Percentiles rank a stretch among this genome's conserved stretches.
Evolutionary conservation across 2,113 vertebrate species (phyloP).

Genomic region (Platichthys flesus): DNA sequence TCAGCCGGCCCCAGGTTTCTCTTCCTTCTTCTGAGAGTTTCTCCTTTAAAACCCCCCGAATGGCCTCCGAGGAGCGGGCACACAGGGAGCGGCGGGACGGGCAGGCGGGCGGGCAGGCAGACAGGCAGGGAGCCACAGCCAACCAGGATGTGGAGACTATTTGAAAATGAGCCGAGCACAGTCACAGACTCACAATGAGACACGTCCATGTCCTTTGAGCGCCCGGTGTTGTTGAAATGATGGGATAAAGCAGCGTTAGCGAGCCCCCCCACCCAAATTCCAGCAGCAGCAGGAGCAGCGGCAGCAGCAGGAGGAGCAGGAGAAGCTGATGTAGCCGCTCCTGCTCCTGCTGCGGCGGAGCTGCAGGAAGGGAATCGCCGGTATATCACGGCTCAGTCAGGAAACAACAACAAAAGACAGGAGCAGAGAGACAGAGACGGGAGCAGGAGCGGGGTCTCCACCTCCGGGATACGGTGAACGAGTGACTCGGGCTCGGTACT

Average conservation of each 20-base stretch:
- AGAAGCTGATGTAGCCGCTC: not conserved
- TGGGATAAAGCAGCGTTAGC: not conserved
- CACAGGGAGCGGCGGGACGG: conserved; percentile 40
- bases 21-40: conserved; percentile 28
- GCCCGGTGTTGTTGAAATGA: not conserved
- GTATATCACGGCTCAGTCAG: conserved; percentile 64
- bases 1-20: not conserved
- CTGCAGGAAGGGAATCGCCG: conserved; percentile 56
- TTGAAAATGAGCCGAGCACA: conserved; percentile 48
- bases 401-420: conserved; percentile 76
- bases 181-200: not conserved
- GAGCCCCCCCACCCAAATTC: not conserved
- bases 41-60: not conserved
- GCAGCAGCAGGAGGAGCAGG: too few relatives aligned
- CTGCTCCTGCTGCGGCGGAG: conserved; percentile 13
- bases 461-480: conserved; percentile 15
- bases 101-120: not conserved
- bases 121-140: conserved; percentile 26
- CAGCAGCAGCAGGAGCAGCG: too few relatives aligned
- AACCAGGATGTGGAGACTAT: conserved; percentile 71
- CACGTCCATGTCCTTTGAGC: not conserved
- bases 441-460: conserved; percentile 3
- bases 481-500: conserved; percentile 53
- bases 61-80: not conserved
- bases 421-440: not conserved